Evolutionary conservation across 2,113 vertebrate species (phyloP), one percentile per base, ranked within the genome.

Genomic region (Lasiurus cinereus): DNA sequence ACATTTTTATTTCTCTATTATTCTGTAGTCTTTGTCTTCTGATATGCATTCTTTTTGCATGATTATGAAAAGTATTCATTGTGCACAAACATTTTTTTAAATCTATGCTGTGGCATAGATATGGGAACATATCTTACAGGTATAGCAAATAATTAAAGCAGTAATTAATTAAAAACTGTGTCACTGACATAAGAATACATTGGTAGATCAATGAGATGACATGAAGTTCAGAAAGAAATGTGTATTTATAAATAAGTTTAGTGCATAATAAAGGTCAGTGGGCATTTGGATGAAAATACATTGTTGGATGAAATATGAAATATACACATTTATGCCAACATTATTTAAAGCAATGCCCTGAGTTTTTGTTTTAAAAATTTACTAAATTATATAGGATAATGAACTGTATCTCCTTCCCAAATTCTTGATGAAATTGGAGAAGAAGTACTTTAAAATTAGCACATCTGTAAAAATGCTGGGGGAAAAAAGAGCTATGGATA

Each of bases 391-490:
- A 46, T 19, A 73, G 29, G 43, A 52, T 72, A 24, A 27, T 86
- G 39, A 95, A 67, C 24, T 87, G 52, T 46, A 86, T 93, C 18
- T 73, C 79, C 59, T 73, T 43, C 33, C 19, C 27, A 86, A 93
- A 91, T 90, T 64, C 22, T 92, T 54, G 43, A 31, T 78, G 46
- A 77, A 66, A 90, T 87, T 8, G 86, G 31, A 90, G 13, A 78
- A 83, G 73, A 54, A 59, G 22, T 86, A 82, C 59, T 83, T 93
- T 77, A 64, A 85, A 90, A 85, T 86, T 50, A 59, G 18, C 33
- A 64, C 3, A 18, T 46, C 16, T 31, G n/a, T 72, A 64, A 83
- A 29, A 46, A 39, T 77, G 7, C 31, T 90, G 2, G 4, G 59
- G 52, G 73, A 64, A 56, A 86, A 84, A 83, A 74, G 13, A 64